These are phyloP conservation scores for Cotesia typhae DNA, from an alignment of 1,140 invertebrate genomes.

Conservation along the genomic window DNA sequence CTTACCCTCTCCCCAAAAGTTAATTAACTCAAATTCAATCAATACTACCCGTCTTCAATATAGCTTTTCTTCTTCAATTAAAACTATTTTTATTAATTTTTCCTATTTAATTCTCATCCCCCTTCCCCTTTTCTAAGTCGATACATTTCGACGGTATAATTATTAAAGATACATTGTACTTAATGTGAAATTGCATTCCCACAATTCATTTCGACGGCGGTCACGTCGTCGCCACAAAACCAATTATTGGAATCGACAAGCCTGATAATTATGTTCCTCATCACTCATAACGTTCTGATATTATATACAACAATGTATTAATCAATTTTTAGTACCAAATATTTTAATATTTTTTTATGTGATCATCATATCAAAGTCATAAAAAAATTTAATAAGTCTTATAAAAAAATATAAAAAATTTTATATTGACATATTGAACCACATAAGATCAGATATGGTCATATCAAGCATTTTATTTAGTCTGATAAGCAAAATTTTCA, in stretches of 20 bases:
- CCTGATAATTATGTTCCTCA: conserved; percentile 37
- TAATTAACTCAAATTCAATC: not conserved
- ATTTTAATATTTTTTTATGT: too few species aligned
- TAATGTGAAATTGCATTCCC: conserved; percentile 26
- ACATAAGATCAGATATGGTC: too few species aligned
- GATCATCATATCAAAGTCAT: too few species aligned
- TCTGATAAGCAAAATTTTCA: too few species aligned
- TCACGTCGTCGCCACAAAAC: conserved; percentile 33
- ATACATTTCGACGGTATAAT: not conserved
- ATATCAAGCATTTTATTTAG: too few species aligned
- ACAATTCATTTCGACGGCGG: conserved; percentile 35
- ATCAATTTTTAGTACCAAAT: not conserved
- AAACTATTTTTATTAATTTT: too few species aligned
- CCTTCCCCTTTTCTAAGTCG: not conserved
- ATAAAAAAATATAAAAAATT: too few species aligned
- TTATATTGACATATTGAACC: too few species aligned
- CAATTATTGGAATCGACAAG: conserved; percentile 36
- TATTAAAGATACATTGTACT: conserved; percentile 13
- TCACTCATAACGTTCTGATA: conserved; percentile 4
- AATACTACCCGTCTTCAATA: too few species aligned
- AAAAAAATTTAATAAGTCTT: too few species aligned
- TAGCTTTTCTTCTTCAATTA: too few species aligned
- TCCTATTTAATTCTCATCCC: too few species aligned
- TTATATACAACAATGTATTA: not conserved
- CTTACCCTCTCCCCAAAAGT: not conserved